A percentile compares a stretch with the other conserved stretches of the same genome.
These are phyloP conservation scores for Epizoanthus scotinus DNA, from an alignment of 92 coral and sea anemone species.

Conservation along the genomic window DNA sequence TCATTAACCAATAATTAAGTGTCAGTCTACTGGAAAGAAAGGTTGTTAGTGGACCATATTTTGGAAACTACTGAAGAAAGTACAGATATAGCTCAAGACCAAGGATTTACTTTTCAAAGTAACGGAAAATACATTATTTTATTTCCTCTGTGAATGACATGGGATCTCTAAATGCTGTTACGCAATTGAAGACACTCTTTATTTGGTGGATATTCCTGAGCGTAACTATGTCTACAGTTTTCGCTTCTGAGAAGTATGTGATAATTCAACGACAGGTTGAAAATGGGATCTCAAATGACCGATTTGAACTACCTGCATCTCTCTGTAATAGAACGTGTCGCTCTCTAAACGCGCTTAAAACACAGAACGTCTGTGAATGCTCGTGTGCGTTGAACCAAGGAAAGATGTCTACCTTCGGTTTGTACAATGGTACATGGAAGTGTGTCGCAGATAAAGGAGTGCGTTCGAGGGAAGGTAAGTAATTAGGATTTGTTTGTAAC, in stretches of 20 bases:
- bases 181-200: background rate
- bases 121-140: too few relatives aligned
- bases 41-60: too few relatives aligned
- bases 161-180: background rate
- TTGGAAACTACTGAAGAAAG: too few relatives aligned
- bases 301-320: background rate
- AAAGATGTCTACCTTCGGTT: slow-evolving; percentile 1
- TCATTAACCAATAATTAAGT: too few relatives aligned
- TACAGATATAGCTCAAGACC: too few relatives aligned
- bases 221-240: background rate
- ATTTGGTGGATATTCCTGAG: background rate
- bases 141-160: background rate
- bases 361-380: background rate
- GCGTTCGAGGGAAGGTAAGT: slow-evolving; percentile 16
- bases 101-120: too few relatives aligned
- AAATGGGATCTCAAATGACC: background rate
- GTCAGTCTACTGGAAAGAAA: too few relatives aligned
- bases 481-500: background rate
- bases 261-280: background rate
- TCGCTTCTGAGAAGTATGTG: background rate
- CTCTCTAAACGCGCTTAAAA: background rate
- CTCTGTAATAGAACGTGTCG: slow-evolving; percentile 4
- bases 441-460: background rate
- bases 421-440: background rate
- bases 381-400: background rate